phyloP scores from a whole-genome alignment of 2,888 invertebrate species.

The Rhopalosiphum nymphaeae region DNA sequence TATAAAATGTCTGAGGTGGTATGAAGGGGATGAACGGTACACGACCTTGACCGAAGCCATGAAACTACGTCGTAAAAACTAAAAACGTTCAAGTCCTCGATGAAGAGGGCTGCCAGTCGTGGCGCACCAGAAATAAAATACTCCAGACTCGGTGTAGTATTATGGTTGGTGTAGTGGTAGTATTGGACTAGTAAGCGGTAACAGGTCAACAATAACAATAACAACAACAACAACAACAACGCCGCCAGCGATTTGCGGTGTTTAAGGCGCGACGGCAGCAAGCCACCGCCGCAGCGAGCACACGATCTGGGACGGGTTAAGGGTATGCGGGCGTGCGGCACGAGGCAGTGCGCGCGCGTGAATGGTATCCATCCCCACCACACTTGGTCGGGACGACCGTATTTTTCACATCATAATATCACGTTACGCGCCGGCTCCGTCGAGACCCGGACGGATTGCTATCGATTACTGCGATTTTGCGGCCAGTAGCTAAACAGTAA shows the following conservation, averaged over 20 bases:
- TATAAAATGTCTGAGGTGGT: neutral
- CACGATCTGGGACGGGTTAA: neutral
- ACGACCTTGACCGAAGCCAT: neutral
- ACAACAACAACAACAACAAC: conserved; percentile 21
- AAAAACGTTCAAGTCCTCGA: neutral
- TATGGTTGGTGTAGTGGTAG: neutral
- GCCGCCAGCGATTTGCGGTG: neutral
- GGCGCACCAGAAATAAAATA: neutral
- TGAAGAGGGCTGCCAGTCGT: neutral
- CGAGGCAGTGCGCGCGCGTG: neutral
- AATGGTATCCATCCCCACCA: neutral
- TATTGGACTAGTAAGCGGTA: neutral
- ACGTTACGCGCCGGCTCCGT: neutral
- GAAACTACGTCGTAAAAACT: neutral
- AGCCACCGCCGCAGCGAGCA: neutral
- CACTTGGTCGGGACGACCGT: neutral
- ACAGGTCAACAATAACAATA: neutral
- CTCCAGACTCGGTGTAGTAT: neutral
- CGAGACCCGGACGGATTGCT: neutral
- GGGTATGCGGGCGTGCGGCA: neutral
- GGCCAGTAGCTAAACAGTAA: neutral
- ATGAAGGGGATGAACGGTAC: neutral
- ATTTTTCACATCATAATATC: neutral
- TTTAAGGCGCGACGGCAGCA: neutral
- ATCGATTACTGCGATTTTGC: neutral